Conservation (phyloP, 2,797 vertebrate genomes). For the Momotus momota region DNA sequence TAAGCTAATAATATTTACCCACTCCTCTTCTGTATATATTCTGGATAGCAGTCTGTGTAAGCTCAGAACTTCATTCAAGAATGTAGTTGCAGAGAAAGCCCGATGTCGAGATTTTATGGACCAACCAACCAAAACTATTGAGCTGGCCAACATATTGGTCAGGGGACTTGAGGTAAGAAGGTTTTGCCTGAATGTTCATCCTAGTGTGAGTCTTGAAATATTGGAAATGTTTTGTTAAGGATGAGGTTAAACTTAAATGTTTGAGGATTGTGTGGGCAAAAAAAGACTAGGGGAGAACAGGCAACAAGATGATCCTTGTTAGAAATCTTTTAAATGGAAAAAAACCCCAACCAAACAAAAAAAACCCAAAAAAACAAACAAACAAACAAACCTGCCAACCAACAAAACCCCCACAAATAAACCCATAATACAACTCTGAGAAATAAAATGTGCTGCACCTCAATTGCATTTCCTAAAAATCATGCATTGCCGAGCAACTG, state of each 20-base stretch:
- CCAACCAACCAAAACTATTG: slow-evolving; percentile 81
- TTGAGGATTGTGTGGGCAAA: background rate
- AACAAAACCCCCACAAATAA: background rate
- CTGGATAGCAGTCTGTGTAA: slow-evolving; percentile 82
- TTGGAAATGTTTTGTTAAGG: background rate
- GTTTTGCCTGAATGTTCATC: background rate
- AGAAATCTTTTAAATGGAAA: background rate
- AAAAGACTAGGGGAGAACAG: accelerated
- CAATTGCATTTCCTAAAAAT: background rate
- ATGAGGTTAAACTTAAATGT: background rate
- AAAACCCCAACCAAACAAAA: background rate
- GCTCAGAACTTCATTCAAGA: slow-evolving; percentile 84
- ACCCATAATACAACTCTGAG: background rate
- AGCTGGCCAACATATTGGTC: slow-evolving; percentile 85
- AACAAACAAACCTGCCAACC: background rate
- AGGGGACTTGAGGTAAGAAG: slow-evolving; percentile 85
- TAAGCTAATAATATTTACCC: background rate
- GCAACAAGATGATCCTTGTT: background rate
- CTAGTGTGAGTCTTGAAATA: background rate
- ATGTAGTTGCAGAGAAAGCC: slow-evolving; percentile 83
- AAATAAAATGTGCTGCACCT: background rate
- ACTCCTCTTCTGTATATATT: slow-evolving; percentile 70
- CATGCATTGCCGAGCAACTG: background rate
- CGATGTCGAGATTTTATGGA: slow-evolving; percentile 86
- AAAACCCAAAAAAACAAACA: no score